These are phyloP conservation scores for Drosophila diplacantha DNA, from an alignment of 2,888 invertebrate species.

Conservation along the genomic window DNA sequence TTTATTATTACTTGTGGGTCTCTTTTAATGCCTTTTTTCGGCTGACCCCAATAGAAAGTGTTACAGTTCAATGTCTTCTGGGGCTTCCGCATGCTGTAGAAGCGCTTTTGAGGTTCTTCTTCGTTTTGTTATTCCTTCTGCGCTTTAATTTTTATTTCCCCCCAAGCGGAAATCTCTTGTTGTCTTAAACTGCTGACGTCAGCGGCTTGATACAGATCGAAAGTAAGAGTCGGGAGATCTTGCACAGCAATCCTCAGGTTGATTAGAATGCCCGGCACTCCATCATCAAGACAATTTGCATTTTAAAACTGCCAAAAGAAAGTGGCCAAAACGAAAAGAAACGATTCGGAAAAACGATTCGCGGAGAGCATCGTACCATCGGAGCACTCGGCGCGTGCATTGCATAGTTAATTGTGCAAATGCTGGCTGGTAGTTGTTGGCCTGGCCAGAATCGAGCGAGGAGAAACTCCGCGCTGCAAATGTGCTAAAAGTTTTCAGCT, in stretches of 20 bases:
- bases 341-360: slow-evolving; percentile 15
- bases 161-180: slow-evolving; percentile 23
- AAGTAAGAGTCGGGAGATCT: slow-evolving; percentile 63
- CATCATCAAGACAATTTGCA: slow-evolving; percentile 60
- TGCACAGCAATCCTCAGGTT: slow-evolving; percentile 25
- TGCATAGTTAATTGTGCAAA: slow-evolving; percentile 70
- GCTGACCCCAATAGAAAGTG: slow-evolving; percentile 70
- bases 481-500: slow-evolving; percentile 61
- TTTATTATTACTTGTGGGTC: slow-evolving; percentile 43
- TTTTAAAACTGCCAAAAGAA: slow-evolving; percentile 63
- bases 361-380: slow-evolving; percentile 18
- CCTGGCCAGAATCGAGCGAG: slow-evolving; percentile 44
- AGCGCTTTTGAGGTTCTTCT: slow-evolving; percentile 2
- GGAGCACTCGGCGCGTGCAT: slow-evolving; percentile 57
- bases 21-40: slow-evolving; percentile 8
- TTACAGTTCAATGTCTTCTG: slow-evolving; percentile 72
- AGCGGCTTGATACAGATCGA: slow-evolving; percentile 36
- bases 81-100: slow-evolving; percentile 30
- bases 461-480: slow-evolving; percentile 51
- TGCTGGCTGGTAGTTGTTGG: slow-evolving; percentile 41
- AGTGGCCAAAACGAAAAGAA: slow-evolving; percentile 54
- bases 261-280: slow-evolving; percentile 60
- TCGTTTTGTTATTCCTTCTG: slow-evolving; percentile 12
- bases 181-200: slow-evolving; percentile 30
- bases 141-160: slow-evolving; percentile 9